These are phyloP conservation scores for Macrocentrus cingulum DNA, from an alignment of 1,140 invertebrate genomes.

Conservation along the genomic window DNA sequence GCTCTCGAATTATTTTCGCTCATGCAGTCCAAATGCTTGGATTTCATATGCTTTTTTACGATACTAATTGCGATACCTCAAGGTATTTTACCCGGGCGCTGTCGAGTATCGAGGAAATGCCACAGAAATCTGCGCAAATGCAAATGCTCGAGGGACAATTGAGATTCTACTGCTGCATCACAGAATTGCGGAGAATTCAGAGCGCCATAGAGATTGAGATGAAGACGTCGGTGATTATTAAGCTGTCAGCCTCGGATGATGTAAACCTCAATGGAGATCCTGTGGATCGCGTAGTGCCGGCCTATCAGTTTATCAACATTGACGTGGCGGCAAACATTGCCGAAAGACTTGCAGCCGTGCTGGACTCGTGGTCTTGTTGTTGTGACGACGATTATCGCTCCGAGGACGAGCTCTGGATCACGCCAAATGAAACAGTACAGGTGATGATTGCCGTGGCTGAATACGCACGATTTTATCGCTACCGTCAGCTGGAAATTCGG, in stretches of 20 bases:
- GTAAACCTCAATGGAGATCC: not conserved
- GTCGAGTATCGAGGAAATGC: conserved; percentile 26
- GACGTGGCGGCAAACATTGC: conserved; percentile 36
- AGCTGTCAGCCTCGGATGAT: not conserved
- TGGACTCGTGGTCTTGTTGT: conserved; percentile 41
- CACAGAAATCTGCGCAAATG: conserved; percentile 15
- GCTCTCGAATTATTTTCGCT: conserved; percentile 33
- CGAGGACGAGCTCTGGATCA: too few species aligned
- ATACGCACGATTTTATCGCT: conserved; percentile 42
- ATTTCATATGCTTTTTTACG: conserved; percentile 35
- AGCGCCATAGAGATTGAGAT: conserved; percentile 39
- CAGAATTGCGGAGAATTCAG: conserved; percentile 32
- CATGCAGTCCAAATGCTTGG: conserved; percentile 39
- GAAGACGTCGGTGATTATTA: conserved; percentile 32
- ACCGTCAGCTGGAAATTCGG: conserved; percentile 35
- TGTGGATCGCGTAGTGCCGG: conserved; percentile 38
- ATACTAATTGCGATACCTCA: conserved; percentile 29
- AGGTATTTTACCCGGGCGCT: conserved; percentile 37
- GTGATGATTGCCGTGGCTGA: conserved; percentile 41
- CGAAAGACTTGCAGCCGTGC: conserved; percentile 30
- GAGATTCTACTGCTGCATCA: conserved; percentile 40
- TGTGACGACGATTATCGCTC: conserved; percentile 30
- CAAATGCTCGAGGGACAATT: conserved; percentile 40
- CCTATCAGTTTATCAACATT: conserved; percentile 45
- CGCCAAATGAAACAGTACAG: conserved; percentile 31